A percentile compares a stretch with the other conserved stretches of the same genome.
phyloP scores from a whole-genome alignment of 1,140 invertebrate species.

The Polypedilum pembai region DNA sequence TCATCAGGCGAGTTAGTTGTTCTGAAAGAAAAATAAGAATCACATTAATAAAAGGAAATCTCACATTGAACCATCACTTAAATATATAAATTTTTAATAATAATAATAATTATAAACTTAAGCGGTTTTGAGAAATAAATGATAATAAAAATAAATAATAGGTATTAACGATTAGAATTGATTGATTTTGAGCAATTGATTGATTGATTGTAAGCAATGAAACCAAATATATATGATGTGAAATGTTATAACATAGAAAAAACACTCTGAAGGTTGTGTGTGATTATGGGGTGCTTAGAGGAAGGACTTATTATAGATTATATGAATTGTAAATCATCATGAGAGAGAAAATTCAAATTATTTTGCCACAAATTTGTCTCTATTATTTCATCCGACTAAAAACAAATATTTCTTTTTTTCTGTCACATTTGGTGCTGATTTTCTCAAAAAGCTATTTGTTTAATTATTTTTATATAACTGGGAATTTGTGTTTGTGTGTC shows the following conservation, averaged over 20 bases:
- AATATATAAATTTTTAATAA: not conserved
- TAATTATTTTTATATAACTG: too few relatives aligned
- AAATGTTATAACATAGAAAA: constrained; percentile 13
- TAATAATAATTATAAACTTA: not conserved
- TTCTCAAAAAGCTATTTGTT: too few relatives aligned
- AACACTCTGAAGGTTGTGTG: not conserved
- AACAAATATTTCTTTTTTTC: too few relatives aligned
- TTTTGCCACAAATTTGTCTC: not conserved
- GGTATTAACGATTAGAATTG: not conserved
- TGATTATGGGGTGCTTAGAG: not conserved
- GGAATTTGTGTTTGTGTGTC: too few relatives aligned
- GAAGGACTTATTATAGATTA: not conserved
- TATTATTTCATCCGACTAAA: too few relatives aligned
- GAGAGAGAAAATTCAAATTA: constrained; percentile 1
- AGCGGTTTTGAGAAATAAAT: not conserved
- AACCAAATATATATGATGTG: not conserved
- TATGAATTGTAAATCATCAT: not conserved
- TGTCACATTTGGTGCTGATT: too few relatives aligned
- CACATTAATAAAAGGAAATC: constrained; percentile 20
- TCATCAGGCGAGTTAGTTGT: constrained; percentile 9
- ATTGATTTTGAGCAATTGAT: not conserved
- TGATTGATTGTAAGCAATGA: not conserved
- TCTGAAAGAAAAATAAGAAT: constrained; percentile 4
- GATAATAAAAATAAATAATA: constrained; percentile 10
- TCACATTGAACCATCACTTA: not conserved